Percentiles rank a stretch among this genome's conserved stretches.
Conservation (phyloP, 92 coral and sea anemone genomes). For the Anthopleura xanthogrammica region DNA sequence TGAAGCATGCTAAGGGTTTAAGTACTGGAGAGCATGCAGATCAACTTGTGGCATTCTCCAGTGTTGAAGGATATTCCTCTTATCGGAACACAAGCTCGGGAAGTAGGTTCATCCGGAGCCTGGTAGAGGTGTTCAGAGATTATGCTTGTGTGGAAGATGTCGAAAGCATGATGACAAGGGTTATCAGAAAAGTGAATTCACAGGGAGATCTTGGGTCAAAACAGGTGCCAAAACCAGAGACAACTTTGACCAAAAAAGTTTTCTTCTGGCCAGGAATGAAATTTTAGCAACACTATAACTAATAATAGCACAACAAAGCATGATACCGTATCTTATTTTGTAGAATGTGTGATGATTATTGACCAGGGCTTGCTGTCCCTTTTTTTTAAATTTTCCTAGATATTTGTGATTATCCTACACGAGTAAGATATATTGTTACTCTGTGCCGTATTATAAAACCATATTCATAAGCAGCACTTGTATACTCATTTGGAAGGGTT, state of each 20-base stretch:
- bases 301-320: too few relatives aligned
- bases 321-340: too few relatives aligned
- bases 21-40: slow-evolving; percentile 66
- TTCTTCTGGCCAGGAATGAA: slow-evolving; percentile 76
- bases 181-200: slow-evolving; percentile 40
- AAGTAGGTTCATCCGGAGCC: slow-evolving; percentile 71
- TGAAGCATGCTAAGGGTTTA: not conserved
- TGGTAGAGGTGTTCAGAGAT: slow-evolving; percentile 57
- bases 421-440: too few relatives aligned
- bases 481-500: too few relatives aligned
- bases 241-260: slow-evolving; percentile 71
- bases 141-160: slow-evolving; percentile 68
- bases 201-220: slow-evolving; percentile 48
- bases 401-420: too few relatives aligned
- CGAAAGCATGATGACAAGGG: slow-evolving; percentile 78
- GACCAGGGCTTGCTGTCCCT: too few relatives aligned
- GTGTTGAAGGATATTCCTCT: slow-evolving; percentile 63
- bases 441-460: too few relatives aligned
- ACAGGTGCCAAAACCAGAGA: slow-evolving; percentile 71
- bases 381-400: too few relatives aligned
- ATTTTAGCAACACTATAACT: too few relatives aligned
- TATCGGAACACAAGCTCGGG: slow-evolving; percentile 39
- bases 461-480: too few relatives aligned
- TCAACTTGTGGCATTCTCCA: slow-evolving; percentile 64
- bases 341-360: too few relatives aligned